These are phyloP conservation scores for Esox niger DNA, from an alignment of 2,113 vertebrate species.

Conservation along the genomic window DNA sequence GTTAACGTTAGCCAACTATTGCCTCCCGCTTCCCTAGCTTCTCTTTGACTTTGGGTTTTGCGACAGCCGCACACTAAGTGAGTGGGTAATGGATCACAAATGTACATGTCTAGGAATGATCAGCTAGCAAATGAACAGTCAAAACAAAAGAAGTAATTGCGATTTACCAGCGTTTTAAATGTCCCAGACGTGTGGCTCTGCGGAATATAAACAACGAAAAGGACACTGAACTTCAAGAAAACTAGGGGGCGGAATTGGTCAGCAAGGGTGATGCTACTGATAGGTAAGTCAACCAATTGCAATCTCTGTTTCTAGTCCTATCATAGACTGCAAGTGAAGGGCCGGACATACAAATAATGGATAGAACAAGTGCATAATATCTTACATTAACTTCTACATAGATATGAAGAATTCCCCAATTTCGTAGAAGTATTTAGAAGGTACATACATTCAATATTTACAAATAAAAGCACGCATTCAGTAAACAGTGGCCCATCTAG, in stretches of 20 bases:
- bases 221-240: neutral
- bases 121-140: neutral
- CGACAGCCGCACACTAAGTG: no score
- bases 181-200: constrained; percentile 17
- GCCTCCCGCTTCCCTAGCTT: no score
- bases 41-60: neutral
- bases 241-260: constrained; percentile 55
- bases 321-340: neutral
- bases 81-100: no score
- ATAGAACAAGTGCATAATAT: neutral
- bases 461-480: no score
- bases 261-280: constrained; percentile 61
- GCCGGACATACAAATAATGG: neutral
- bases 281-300: constrained; percentile 43
- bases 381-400: neutral
- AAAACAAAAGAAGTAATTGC: neutral
- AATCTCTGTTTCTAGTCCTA: neutral
- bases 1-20: no score
- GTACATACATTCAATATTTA: no score
- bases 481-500: no score
- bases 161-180: constrained; percentile 48
- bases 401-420: neutral
- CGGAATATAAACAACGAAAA: constrained; percentile 47
- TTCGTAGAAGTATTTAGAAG: neutral
- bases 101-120: neutral